These are phyloP conservation scores for Heliconius nattereri DNA, from an alignment of 1,140 invertebrate species.

Conservation along the genomic window DNA sequence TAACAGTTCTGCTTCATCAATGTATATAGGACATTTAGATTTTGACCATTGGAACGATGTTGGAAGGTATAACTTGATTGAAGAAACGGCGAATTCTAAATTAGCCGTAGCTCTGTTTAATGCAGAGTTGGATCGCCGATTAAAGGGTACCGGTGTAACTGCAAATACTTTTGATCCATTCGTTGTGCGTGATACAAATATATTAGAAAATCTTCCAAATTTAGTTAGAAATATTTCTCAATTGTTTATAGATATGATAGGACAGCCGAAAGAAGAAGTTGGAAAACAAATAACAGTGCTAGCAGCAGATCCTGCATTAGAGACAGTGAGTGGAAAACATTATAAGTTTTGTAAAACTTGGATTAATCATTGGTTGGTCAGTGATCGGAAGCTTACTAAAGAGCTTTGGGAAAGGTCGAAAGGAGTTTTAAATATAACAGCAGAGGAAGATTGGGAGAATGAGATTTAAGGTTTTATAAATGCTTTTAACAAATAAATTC, in stretches of 20 bases:
- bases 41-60: slow-evolving; percentile 83
- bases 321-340: slow-evolving; percentile 65
- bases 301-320: slow-evolving; percentile 56
- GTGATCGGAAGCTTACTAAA: slow-evolving; percentile 49
- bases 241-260: slow-evolving; percentile 60
- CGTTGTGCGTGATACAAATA: slow-evolving; percentile 73
- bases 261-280: slow-evolving; percentile 62
- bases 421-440: slow-evolving; percentile 56
- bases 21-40: slow-evolving; percentile 83
- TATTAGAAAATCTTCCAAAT: slow-evolving; percentile 54
- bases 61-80: slow-evolving; percentile 79
- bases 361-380: slow-evolving; percentile 61
- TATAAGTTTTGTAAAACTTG: slow-evolving; percentile 69
- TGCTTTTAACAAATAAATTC: neutral
- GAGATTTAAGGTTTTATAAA: slow-evolving; percentile 9
- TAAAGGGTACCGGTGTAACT: slow-evolving; percentile 83
- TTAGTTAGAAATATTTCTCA: slow-evolving; percentile 50
- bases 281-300: slow-evolving; percentile 60
- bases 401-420: slow-evolving; percentile 65
- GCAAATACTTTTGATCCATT: slow-evolving; percentile 84
- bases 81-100: slow-evolving; percentile 82
- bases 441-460: slow-evolving; percentile 57
- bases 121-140: slow-evolving; percentile 81
- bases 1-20: slow-evolving; percentile 86
- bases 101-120: slow-evolving; percentile 86